phyloP scores from a whole-genome alignment of 2,797 vertebrate genomes.

The Masticophis lateralis region DNA sequence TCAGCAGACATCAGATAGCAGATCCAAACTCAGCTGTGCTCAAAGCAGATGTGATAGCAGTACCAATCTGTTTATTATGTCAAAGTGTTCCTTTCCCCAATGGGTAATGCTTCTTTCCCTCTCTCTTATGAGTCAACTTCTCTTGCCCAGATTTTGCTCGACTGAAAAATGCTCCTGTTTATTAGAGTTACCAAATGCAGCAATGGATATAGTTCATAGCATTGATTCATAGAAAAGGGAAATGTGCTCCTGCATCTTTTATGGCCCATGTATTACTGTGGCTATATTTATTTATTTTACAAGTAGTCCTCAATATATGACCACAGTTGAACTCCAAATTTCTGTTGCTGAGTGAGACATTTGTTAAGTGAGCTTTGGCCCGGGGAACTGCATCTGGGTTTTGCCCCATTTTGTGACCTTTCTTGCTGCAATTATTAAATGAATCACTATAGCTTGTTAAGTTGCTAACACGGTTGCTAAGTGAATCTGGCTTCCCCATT shows the following conservation, averaged over 20 bases:
- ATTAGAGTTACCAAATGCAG: not conserved
- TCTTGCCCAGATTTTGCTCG: not conserved
- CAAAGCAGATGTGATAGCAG: not conserved
- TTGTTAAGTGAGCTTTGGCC: not conserved
- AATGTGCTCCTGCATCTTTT: not conserved
- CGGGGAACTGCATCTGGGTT: not conserved
- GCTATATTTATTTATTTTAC: not conserved
- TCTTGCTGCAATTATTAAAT: not conserved
- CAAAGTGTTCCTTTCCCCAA: not conserved
- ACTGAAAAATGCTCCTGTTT: not conserved
- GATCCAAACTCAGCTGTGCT: conserved; percentile 15
- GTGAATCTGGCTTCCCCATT: not conserved
- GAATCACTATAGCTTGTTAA: not conserved
- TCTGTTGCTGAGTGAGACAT: not conserved
- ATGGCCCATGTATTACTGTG: not conserved
- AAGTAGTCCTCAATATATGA: not conserved
- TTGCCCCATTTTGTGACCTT: not conserved
- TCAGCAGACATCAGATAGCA: not conserved
- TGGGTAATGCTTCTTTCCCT: not conserved
- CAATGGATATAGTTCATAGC: not conserved
- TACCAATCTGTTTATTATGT: conserved; percentile 4
- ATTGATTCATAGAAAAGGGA: not conserved
- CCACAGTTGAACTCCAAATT: not conserved
- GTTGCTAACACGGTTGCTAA: not conserved
- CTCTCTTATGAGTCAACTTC: not conserved